Base-by-base conservation (phyloP, 2,888 invertebrate species). In the Monochamus alternatus region DNA sequence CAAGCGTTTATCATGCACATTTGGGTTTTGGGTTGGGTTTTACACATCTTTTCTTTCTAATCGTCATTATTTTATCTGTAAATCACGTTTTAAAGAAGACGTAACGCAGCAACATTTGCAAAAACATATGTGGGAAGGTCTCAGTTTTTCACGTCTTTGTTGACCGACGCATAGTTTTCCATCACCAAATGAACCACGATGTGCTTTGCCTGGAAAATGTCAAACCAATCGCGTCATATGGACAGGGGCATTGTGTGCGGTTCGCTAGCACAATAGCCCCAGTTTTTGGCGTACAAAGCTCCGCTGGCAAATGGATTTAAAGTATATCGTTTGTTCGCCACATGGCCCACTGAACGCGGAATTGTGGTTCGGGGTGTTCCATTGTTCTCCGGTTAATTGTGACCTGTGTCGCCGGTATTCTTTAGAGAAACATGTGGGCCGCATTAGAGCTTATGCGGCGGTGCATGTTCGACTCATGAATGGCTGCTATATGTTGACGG, bases 321-420 rank as follows among this genome's bases (percentile, higher is more conserved):
- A 38, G 7, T 38, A 62, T 8, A 47, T 71, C 71, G 63, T 71
- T 71, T 71, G 71, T 71, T 71, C 71, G 22, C 68, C 68, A 68
- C 68, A 68, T 68, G 68, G 68, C 59, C 59, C 47, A 31, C 47
- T 30, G 52, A 67, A 62, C 30, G 38, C 38, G 71, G 71, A 71
- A 71, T 58, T 43, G 31, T 60, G 47, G 44, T 62, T 47, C 59
- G 32, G 70, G 70, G 60, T 30, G 43, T 71, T 31, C 32, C 12
- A 71, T 71, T 71, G 71, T 71, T 62, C 60, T 47, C 47, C 47
- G 12, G 47, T 47, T 47, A 47, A 47, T 47, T 47, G 12, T 10
- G 9, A 10, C 10, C 47, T 9, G 3, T 47, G 12, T 47, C 10
- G 47, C 47, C 47, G 47, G 9, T 9, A 12, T 10, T 47, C 47